Base-by-base conservation (phyloP, 2,888 invertebrate species). In the Pyrocoelia pectoralis region DNA sequence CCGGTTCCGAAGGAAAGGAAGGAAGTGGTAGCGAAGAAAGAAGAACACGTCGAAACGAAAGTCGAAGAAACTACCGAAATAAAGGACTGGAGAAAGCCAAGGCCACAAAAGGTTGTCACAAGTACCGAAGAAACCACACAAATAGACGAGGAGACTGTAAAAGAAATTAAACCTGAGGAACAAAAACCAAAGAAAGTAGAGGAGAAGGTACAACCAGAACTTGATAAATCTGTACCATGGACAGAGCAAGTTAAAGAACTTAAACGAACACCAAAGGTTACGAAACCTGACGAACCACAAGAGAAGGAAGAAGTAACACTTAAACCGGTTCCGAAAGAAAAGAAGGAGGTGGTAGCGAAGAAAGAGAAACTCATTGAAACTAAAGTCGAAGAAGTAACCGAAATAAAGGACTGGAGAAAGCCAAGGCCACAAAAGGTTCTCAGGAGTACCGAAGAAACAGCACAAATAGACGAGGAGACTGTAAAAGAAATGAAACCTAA, bases 121-220 rank as follows among this genome's bases (percentile, higher is more conserved):
- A 13, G n/a, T 6, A 13, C 19, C 5, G 50, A 50, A 28, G 14
- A 40, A 24, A 24, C 12, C 1, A 8, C 81, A 84, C 33, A n/a
- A 10, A 61, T 59, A 15, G 28, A 50, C 5, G 52, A 52, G 29
- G 28, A 14, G 14, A 14, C 41, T 24, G 17, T 15, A 10, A n/a
- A 9, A 10, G 17, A 52, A 52, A 33, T 52, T 10, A 10, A 15
- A 29, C 5, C 14, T 72, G 33, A 60, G 28, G 59, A 65, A 38
- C 50, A 15, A 28, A 57, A 53, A 24, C 43, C 40, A 29, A 51
- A 40, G 52, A 61, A 74, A 41, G 76, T 72, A 48, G 69, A 68
- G 13, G 59, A 66, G 51, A 43, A 56, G 38, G n/a, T 48, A 38
- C 60, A 57, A 40, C 38, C 57, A 17, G 51, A 56, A 53, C 17